Conservation (phyloP, 2,888 invertebrate species). For the Drosophila engyochracea region DNA sequence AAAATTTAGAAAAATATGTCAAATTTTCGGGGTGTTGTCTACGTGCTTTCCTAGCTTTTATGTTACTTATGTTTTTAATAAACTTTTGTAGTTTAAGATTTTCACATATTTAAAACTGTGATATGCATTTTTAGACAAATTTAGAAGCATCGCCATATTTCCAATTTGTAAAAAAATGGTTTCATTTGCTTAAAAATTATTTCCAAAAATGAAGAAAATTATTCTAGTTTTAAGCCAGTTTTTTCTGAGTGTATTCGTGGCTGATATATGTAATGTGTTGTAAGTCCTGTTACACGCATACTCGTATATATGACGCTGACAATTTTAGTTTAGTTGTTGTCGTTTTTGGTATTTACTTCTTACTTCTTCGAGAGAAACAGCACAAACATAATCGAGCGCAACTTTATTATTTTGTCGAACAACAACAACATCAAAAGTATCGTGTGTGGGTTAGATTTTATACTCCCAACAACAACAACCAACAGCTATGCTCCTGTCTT, state of each 20-base stretch:
- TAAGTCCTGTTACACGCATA: constrained; percentile 62
- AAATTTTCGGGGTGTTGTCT: background rate
- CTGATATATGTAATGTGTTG: constrained; percentile 66
- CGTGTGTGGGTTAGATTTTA: constrained; percentile 53
- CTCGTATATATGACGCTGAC: constrained; percentile 59
- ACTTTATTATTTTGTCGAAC: constrained; percentile 77
- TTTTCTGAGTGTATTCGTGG: constrained; percentile 17
- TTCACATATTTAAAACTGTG: background rate
- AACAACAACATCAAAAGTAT: constrained; percentile 42
- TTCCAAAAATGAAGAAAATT: background rate
- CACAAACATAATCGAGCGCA: constrained; percentile 76
- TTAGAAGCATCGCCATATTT: background rate
- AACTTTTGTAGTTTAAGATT: background rate
- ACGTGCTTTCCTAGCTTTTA: too few relatives aligned
- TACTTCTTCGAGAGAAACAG: constrained; percentile 25
- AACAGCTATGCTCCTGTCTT: constrained; percentile 13
- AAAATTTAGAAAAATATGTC: background rate
- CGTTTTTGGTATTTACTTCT: constrained; percentile 71
- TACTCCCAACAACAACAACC: constrained; percentile 10
- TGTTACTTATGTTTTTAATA: background rate
- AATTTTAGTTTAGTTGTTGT: constrained; percentile 78
- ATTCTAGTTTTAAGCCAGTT: fast-evolving
- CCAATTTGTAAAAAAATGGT: background rate
- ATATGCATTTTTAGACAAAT: background rate
- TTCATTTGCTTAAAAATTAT: background rate